Base-by-base conservation (phyloP, 2,888 invertebrate genomes). In the Macrophya annulata region DNA sequence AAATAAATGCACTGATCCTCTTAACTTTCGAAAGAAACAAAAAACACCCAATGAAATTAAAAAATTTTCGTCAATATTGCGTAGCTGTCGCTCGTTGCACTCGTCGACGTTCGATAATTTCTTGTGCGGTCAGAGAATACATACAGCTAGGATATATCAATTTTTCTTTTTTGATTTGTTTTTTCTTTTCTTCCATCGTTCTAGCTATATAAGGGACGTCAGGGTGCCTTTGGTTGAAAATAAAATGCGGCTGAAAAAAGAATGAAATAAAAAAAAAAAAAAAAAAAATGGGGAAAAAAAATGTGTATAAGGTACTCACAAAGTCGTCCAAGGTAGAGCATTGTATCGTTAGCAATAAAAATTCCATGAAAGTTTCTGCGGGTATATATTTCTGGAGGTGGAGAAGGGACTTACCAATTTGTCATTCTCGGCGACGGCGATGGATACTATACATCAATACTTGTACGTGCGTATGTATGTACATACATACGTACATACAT, bases 331-430 rank as follows among this genome's bases (percentile, higher is more conserved):
- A 74, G 31, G n/a, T 21, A 55, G 8, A 37, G 37, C 31, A 77
- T 77, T 51, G 77, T 77, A 55, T 77, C 37, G 51, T 77, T 37
- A 51, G 48, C 77, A 77, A 77, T 77, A 77, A 77, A 77, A 77
- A 77, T 77, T 55, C 37, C 31, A 51, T n/a, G 51, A 51, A 77
- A 77, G n/a, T 31, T 51, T 37, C 51, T 17, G n/a, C 55, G 31
- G 51, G n/a, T 55, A 31, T 8, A 77, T 17, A 2, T 37, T 31
- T 0, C n/a, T 5, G 31, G 31, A 55, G 55, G n/a, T 8, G n/a
- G n/a, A 55, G 55, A 55, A n/a, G 55, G 31, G 55, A 37, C 77
- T 37, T 77, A 51, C 51, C 48, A 77, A 77, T 77, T 77, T 77
- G 77, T 77, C 77, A 77, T 77, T 55, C 77, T 37, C 9, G 77